Evolutionary conservation across 2,888 invertebrate species (phyloP), one percentile per base, ranked within the genome.

Genomic region (Drosophila merina): DNA sequence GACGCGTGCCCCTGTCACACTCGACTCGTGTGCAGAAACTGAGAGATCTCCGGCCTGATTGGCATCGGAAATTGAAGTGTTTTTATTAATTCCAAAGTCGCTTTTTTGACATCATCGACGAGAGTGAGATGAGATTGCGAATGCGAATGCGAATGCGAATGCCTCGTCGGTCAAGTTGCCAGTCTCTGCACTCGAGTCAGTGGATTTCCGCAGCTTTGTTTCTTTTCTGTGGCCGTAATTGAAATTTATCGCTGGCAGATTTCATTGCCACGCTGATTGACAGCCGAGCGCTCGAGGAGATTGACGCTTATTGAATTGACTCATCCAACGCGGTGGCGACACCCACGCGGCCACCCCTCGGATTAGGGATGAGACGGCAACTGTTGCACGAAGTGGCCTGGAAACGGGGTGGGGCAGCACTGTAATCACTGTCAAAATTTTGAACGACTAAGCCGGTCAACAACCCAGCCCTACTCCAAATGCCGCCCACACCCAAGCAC

Each of bases 11-110:
- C 51, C 75, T 83, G 85, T 81, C 79, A 74, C 63, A 50, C 36
- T 58, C 14, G 20, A 14, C 52, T 14, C 25, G 25, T 52, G 28
- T 20, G 44, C 12, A 28, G 44, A 12, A 12, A 28, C 44, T 42
- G 28, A 20, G 2, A 50, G 6, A 64, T 64, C 52, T 8, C 45
- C 36, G 69, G 71, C 25, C 68, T 86, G 86, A 86, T 88, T 88
- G 88, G 86, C 89, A 84, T 81, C 79, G 88, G 84, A 86, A 88
- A 88, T 88, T 88, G 82, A 82, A 88, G 86, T 78, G 77, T 77
- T 88, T 88, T 89, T 79, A 88, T 89, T 86, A 86, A 89, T 81
- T 75, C 64, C 72, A 75, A 56, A 83, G 85, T 84, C 69, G 55
- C 69, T 52, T 63, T 73, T 57, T 54, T 66, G 66, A 63, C 60